A percentile compares a stretch with the other conserved stretches of the same genome.
Evolutionary conservation across 1,140 invertebrate genomes (phyloP).

Genomic region (Nylanderia fulva): DNA sequence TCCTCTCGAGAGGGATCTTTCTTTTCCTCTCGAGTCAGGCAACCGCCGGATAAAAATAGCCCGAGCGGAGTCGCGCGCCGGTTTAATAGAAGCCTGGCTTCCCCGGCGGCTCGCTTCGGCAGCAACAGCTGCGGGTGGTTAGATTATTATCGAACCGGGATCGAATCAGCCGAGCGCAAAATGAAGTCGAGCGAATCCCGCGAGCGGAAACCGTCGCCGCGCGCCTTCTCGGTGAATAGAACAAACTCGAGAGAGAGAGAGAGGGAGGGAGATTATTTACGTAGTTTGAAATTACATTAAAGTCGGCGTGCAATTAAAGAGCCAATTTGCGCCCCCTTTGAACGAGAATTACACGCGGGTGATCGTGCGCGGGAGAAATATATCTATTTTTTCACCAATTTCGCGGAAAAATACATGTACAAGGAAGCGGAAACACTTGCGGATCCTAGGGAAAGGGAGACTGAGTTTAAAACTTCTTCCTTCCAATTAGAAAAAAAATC

Average conservation of each 20-base stretch:
- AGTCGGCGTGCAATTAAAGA: slow-evolving; percentile 20
- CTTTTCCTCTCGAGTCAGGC: slow-evolving; percentile 49
- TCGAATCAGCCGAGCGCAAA: slow-evolving; percentile 33
- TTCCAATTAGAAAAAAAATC: too few relatives aligned
- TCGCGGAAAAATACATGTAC: too few relatives aligned
- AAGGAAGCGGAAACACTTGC: too few relatives aligned
- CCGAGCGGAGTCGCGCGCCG: slow-evolving; percentile 35
- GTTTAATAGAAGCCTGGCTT: slow-evolving; percentile 53
- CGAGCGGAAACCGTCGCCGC: slow-evolving; percentile 41
- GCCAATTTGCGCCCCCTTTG: slow-evolving; percentile 4
- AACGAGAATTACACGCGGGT: background rate
- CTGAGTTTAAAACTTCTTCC: too few relatives aligned
- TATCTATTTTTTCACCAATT: slow-evolving; percentile 3
- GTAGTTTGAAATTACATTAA: slow-evolving; percentile 42
- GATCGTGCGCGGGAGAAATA: background rate
- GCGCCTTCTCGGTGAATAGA: background rate
- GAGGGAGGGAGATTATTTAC: background rate
- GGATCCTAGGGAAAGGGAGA: too few relatives aligned
- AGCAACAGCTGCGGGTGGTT: slow-evolving; percentile 53
- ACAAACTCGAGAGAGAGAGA: slow-evolving; percentile 16
- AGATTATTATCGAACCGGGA: slow-evolving; percentile 58
- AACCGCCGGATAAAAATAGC: slow-evolving; percentile 56
- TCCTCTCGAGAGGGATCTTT: slow-evolving; percentile 50
- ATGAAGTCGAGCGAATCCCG: slow-evolving; percentile 63
- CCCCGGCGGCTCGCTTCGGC: background rate